A percentile compares a stretch with the other conserved stretches of the same genome.
These are phyloP conservation scores for Microtus pennsylvanicus DNA, from an alignment of 2,113 vertebrate species.

Conservation along the genomic window DNA sequence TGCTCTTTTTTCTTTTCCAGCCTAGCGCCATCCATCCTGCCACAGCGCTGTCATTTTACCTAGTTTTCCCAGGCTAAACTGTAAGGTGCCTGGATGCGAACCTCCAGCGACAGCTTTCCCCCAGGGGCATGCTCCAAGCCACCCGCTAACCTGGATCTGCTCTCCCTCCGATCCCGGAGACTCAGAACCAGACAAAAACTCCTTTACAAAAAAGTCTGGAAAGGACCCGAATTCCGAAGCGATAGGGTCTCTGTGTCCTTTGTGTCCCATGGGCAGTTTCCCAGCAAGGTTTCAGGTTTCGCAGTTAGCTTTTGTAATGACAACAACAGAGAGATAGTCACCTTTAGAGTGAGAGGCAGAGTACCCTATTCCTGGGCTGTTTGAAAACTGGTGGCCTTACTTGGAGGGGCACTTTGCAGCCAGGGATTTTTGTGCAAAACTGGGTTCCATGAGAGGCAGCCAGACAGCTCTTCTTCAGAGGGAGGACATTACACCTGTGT, in stretches of 20 bases:
- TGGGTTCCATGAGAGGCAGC: slow-evolving; percentile 80
- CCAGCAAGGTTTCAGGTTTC: slow-evolving; percentile 84
- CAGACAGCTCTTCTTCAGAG: slow-evolving; percentile 79
- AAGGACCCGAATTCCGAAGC: slow-evolving; percentile 75
- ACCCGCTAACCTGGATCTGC: slow-evolving; percentile 76
- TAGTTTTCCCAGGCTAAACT: slow-evolving; percentile 66
- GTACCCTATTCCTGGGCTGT: slow-evolving; percentile 67
- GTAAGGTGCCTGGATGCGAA: neutral
- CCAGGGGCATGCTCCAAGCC: neutral
- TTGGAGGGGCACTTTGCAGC: slow-evolving; percentile 74
- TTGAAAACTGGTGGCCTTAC: slow-evolving; percentile 81
- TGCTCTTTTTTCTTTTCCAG: slow-evolving; percentile 17
- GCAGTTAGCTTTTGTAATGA: slow-evolving; percentile 83
- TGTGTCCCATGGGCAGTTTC: slow-evolving; percentile 81
- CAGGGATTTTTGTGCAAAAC: slow-evolving; percentile 77
- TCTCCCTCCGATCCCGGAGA: slow-evolving; percentile 32
- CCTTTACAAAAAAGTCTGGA: slow-evolving; percentile 77
- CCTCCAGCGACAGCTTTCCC: slow-evolving; percentile 23
- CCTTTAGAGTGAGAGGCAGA: slow-evolving; percentile 78
- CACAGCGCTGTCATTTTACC: slow-evolving; percentile 67
- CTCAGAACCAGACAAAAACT: slow-evolving; percentile 76
- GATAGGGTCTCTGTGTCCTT: slow-evolving; percentile 70
- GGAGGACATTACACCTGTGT: slow-evolving; percentile 61
- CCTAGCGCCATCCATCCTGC: neutral
- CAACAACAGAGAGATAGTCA: slow-evolving; percentile 83